Conservation (phyloP, 1,140 invertebrate genomes). For the Trichoplusia ni region DNA sequence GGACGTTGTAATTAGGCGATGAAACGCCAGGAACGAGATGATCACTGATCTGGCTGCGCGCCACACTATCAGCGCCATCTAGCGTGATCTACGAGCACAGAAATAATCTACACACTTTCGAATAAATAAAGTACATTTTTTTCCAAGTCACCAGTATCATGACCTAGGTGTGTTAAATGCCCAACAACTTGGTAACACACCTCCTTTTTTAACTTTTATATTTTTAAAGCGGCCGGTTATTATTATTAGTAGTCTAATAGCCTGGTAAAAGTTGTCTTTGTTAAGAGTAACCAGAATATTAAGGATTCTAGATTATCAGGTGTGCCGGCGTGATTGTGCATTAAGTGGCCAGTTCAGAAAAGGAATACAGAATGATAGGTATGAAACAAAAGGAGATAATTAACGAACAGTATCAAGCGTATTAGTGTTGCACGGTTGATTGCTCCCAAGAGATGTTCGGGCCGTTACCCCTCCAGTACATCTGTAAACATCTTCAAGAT, state of each 20-base stretch:
- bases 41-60: slow-evolving; percentile 67
- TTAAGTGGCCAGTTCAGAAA: too few species aligned
- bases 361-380: not conserved
- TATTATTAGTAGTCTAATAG: too few species aligned
- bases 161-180: too few species aligned
- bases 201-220: too few species aligned
- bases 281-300: too few species aligned
- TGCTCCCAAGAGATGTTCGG: slow-evolving; percentile 61
- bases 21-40: slow-evolving; percentile 53
- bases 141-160: not conserved
- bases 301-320: too few species aligned
- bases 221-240: too few species aligned
- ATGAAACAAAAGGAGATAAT: slow-evolving; percentile 54
- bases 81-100: slow-evolving; percentile 52
- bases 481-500: slow-evolving; percentile 80
- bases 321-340: too few species aligned
- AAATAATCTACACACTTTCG: too few species aligned
- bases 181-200: too few species aligned
- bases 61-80: slow-evolving; percentile 66
- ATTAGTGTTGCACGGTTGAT: slow-evolving; percentile 70
- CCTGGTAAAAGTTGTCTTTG: too few species aligned
- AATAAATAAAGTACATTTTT: too few species aligned
- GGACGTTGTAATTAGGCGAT: slow-evolving; percentile 57
- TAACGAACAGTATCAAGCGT: slow-evolving; percentile 65
- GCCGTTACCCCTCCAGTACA: slow-evolving; percentile 70